Conservation (phyloP, 2,113 vertebrate species). For the Phalacrocorax brasilianus region DNA sequence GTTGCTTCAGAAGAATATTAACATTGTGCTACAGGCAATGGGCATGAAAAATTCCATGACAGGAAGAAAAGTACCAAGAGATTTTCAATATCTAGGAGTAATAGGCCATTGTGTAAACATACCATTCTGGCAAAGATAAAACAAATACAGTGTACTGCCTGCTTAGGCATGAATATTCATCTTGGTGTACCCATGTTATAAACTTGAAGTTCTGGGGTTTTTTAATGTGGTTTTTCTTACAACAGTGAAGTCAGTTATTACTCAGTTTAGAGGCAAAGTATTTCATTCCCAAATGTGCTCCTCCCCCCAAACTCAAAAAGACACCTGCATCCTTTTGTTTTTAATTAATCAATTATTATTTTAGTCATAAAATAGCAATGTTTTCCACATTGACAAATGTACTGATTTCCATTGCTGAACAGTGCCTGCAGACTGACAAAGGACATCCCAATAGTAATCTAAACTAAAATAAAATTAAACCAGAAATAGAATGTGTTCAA, state of each 20-base stretch:
- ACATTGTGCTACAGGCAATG: background rate
- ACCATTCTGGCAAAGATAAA: background rate
- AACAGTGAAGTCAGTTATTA: background rate
- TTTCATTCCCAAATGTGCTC: background rate
- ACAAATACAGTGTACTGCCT: background rate
- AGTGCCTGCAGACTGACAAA: background rate
- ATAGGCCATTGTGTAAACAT: background rate
- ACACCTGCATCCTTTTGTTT: background rate
- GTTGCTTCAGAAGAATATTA: background rate
- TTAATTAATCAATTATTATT: background rate
- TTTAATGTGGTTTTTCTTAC: background rate
- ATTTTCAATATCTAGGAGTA: background rate
- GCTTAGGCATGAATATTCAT: background rate
- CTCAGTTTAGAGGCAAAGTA: background rate
- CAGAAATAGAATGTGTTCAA: background rate
- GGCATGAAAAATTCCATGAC: background rate
- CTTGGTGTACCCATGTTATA: background rate
- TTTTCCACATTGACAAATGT: background rate
- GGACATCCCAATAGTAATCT: background rate
- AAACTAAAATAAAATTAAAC: slow-evolving; percentile 16
- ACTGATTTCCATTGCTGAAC: background rate
- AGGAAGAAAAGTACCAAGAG: background rate
- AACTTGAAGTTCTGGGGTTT: background rate
- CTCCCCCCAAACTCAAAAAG: background rate
- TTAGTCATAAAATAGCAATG: background rate